Base-by-base conservation (phyloP, 2,797 vertebrate species). In the Schizopygopsis malacanthus region DNA sequence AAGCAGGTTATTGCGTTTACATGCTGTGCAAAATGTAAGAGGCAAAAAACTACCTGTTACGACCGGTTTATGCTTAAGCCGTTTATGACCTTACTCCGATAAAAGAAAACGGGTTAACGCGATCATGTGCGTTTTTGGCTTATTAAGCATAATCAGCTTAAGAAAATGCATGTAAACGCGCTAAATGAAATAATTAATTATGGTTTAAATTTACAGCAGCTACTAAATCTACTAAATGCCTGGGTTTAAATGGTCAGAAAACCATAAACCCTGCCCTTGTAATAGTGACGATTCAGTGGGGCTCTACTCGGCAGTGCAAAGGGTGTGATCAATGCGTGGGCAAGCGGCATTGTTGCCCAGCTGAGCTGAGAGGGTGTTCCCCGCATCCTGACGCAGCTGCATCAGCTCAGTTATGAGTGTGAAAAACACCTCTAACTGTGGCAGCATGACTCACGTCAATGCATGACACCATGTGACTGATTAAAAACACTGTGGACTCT, bases 391-490 rank as follows among this genome's bases (percentile, higher is more conserved):
- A 43, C n/a, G 22, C 67, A 56, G 80, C 50, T 82, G 67, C 80
- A 70, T 43, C 67, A 79, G 76, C 37, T 78, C 65, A 79, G 83
- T 71, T 69, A 59, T 67, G 65, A 85, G 76, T 45, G 76, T 71
- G 83, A 85, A 79, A 84, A 85, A 61, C 47, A 78, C 54, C 52
- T 85, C 76, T 47, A 72, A 72, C 76, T 79, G 39, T 71, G 75
- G 28, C 65, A 33, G 25, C 67, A 61, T 79, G 76, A 85, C 76
- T 71, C 41, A 33, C 5, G 28, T 85, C 75, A 79, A 79, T 11
- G 76, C 59, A 37, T 79, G 76, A 79, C 65, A 25, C 39, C 28
- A 69, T 20, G 28, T 59, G 76, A 79, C n/a, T 71, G 65, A 70
- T 56, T 69, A 71, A 85, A 78, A 56, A 56, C 52, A 39, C 76